These are phyloP conservation scores for Dasyornis broadbenti DNA, from an alignment of 2,113 vertebrate genomes.

Conservation along the genomic window DNA sequence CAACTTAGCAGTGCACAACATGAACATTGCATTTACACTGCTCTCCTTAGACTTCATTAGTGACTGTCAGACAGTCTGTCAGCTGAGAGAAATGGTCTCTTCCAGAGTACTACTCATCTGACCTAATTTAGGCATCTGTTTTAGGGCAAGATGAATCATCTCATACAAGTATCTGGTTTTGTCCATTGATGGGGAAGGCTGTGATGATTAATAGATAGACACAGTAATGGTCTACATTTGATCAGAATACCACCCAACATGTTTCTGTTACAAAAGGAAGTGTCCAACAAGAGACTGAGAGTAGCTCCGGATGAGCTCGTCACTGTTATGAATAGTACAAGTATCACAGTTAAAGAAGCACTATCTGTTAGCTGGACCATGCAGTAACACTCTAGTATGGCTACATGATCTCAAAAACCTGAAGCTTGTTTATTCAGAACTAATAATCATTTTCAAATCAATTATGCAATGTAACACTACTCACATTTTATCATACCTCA, in stretches of 20 bases:
- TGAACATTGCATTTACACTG: background rate
- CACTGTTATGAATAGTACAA: background rate
- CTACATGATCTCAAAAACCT: background rate
- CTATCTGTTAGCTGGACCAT: background rate
- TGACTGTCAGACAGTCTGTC: background rate
- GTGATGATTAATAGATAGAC: background rate
- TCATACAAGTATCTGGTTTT: background rate
- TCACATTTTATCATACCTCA: background rate
- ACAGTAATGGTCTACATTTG: background rate
- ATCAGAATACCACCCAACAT: background rate
- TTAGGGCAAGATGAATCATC: background rate
- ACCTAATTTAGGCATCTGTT: background rate
- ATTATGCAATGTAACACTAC: background rate
- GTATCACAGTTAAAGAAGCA: background rate
- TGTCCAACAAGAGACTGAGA: background rate
- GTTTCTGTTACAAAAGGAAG: background rate
- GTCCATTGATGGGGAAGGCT: background rate
- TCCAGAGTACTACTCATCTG: background rate
- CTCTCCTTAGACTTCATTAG: background rate
- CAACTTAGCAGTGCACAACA: background rate
- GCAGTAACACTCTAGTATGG: fast-evolving
- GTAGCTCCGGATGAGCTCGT: background rate
- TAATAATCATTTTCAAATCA: background rate
- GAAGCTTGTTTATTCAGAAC: background rate
- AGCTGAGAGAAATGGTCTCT: background rate